Base-by-base conservation (phyloP, 2,113 vertebrate genomes). In the Tricholaema leucomelas region DNA sequence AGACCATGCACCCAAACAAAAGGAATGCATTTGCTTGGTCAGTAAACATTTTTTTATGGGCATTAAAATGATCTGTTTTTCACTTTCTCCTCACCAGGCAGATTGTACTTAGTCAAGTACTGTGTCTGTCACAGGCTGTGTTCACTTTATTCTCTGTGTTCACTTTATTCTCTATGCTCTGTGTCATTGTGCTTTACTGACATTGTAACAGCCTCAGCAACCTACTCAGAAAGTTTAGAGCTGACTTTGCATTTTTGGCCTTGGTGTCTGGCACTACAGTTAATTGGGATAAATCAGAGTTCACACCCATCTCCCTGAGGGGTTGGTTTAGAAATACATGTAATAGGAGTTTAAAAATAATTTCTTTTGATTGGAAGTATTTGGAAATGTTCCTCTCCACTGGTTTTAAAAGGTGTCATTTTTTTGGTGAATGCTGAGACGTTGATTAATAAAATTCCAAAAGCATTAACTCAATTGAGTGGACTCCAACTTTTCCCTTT, bases 361-460 rank as follows among this genome's bases (percentile, higher is more conserved):
- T 96, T 97, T 94, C 87, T 97, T 96, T 96, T 97, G 96, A 97
- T 94, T 97, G 80, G 88, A 97, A 97, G 89, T 96, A 96, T 96
- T 97, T 97, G 96, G 97, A 97, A 97, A 92, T 60, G 91, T 96
- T 97, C 93, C 92, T 96, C 96, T 92, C 93, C 88, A 74, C 93
- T 88, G 72, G 73, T 97, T 98, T 97, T 97, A 97, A 97, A 97
- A 97, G 95, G 96, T 97, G 96, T 95, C 91, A 96, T 96, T 97
- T 96, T 96, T 98, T 98, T 95, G 97, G 97, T 94, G 94, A 97
- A 97, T 92, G 93, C 91, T 96, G 97, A 97, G 96, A 97, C 16
- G 11, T 93, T 97, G 97, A 98, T 97, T 97, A 97, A 97, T 97
- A 97, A 97, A 98, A 98, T 98, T 98, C 97, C 74, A 9, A 97